Evolutionary conservation across 2,113 vertebrate species (phyloP), one percentile per base, ranked within the genome.

Genomic region (Chloropsis hardwickii): DNA sequence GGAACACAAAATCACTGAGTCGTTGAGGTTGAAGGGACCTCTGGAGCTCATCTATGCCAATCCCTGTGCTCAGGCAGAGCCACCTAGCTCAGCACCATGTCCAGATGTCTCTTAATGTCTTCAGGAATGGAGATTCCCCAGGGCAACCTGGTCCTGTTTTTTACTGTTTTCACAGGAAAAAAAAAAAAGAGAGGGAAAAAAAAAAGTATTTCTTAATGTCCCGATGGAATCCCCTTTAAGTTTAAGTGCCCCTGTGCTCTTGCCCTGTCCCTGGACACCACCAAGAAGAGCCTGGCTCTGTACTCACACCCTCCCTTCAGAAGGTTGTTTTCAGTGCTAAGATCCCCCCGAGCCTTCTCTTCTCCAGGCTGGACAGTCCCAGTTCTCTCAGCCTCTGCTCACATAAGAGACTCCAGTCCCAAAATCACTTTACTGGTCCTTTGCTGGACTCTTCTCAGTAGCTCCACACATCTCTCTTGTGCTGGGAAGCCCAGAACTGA

Each of bases 1-100:
- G 96, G 90, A 51, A 10, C 61, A 85, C 65, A 97, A 94, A 94
- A 17, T 81, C 90, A 81, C 87, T 76, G 95, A 93, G n/a, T 76
- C 73, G 10, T 45, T 96, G 61, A 84, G 85, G 29, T 96, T 96
- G 96, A 95, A 74, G n/a, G 78, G 90, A 51, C 48, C 90, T 85
- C 39, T 92, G 84, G 90, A 90, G 48, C 19, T 91, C 70, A 91
- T 79, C 81, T 76, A 79, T 47, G 3, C 60, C 69, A 89, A 20
- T 72, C 37, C 33, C 61, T 66, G 33, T 74, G 70, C 85, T 61
- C 84, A 37, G 27, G 87, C 90, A 91, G 84, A 88, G 92, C 27
- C 92, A 81, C 37, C 87, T 93, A 89, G 37, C 60, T 27, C 81
- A 81, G 92, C 69, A 91, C 64, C 72, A 35, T 78, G 18, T 81